A percentile compares a stretch with the other conserved stretches of the same genome.
Evolutionary conservation across 2,113 vertebrate genomes (phyloP).

Genomic region (Corapipo altera): DNA sequence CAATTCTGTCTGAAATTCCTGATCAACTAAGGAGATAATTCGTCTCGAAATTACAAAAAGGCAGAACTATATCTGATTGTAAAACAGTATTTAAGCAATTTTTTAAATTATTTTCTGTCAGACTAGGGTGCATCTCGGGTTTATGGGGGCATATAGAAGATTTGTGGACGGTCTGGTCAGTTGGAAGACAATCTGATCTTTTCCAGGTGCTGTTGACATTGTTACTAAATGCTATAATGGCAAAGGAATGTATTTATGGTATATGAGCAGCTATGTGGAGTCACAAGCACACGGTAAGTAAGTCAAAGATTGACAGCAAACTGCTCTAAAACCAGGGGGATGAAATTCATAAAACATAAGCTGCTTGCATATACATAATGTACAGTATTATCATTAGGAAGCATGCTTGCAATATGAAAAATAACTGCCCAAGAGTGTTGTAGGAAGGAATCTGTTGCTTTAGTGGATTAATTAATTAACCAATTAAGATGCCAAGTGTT

Average conservation of each 20-base stretch:
- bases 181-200: background rate
- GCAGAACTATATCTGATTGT: background rate
- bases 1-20: background rate
- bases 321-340: background rate
- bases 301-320: background rate
- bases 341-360: background rate
- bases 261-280: background rate
- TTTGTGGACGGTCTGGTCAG: background rate
- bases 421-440: background rate
- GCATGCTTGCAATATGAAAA: background rate
- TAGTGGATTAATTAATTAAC: background rate
- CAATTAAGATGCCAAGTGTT: background rate
- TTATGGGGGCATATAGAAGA: background rate
- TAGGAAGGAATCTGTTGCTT: background rate
- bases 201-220: background rate
- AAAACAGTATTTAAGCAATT: background rate
- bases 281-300: background rate
- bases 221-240: background rate
- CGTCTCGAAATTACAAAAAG: background rate
- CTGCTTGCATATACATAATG: background rate
- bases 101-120: background rate
- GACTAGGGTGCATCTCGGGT: background rate
- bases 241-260: background rate
- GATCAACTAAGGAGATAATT: background rate
- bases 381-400: background rate